Evolutionary conservation across 2,113 vertebrate species (phyloP), one percentile per base, ranked within the genome.

Genomic region (Paradisaea rubra): DNA sequence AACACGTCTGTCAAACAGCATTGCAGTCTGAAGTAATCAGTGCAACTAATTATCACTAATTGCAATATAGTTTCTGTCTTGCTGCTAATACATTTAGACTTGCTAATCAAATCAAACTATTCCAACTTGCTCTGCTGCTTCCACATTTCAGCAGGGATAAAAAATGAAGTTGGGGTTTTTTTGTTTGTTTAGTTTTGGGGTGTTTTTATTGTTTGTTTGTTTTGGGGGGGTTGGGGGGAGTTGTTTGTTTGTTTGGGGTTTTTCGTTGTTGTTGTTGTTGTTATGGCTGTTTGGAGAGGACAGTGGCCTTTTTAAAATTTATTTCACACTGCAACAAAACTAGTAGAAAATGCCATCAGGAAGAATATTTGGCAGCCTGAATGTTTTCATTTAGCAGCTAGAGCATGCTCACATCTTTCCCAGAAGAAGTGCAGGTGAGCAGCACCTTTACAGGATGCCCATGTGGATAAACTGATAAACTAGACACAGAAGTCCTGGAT

Each of bases 61-160:
- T 96, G 96, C 96, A 97, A 97, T 95, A 96, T 68, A 96, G 56
- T 97, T 97, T 97, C 97, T 98, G 89, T 97, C 97, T 97, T 95
- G 94, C 96, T 89, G 94, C 95, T 98, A 97, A 98, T 96, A 96
- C 97, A 97, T 97, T 97, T 97, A 98, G 97, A 98, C 97, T 98
- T 98, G 97, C 97, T 98, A 97, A 98, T 98, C 97, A 97, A 97
- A 98, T 97, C 97, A 97, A 92, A 95, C 94, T 93, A 86, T 92
- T 96, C 96, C 95, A 97, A 94, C 96, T 97, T 94, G 93, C 94
- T 41, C 2, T 27, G 84, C 88, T 65, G 78, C 97, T 96, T 97
- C 81, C 95, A 84, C 94, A 95, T 95, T 97, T 96, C 86, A 96
- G 93, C 92, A 93, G 81, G 92, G 89, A 42, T 63, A 65, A 94